phyloP scores from a whole-genome alignment of 2,113 vertebrate genomes.

The Percopsis transmontana region DNA sequence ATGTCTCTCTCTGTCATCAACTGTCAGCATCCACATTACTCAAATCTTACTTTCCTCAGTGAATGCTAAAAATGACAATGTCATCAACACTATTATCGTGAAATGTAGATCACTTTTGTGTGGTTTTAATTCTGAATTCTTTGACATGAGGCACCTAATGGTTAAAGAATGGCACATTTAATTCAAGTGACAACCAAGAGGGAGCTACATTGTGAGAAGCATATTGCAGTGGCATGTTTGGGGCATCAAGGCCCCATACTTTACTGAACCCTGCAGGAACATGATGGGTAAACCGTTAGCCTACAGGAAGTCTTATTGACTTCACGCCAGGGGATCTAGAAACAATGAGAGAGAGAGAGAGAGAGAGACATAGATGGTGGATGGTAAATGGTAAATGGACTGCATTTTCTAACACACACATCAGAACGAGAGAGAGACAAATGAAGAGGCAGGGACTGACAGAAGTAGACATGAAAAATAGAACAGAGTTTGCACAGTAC shows the following conservation, averaged over 20 bases:
- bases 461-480: too few species aligned
- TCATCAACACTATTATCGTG: too few species aligned
- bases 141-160: too few species aligned
- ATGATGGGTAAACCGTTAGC: conserved; percentile 44
- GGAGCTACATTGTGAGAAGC: conserved; percentile 38
- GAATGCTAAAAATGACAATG: too few species aligned
- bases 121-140: too few species aligned
- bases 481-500: too few species aligned
- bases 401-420: too few species aligned
- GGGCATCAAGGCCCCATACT: conserved; percentile 22
- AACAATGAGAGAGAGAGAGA: conserved; percentile 10
- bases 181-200: conserved; percentile 20
- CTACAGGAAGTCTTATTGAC: conserved; percentile 34
- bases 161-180: background rate
- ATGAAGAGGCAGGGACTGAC: background rate
- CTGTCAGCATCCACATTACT: too few species aligned
- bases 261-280: conserved; percentile 40
- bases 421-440: background rate
- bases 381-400: too few species aligned
- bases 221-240: conserved; percentile 11
- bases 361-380: background rate
- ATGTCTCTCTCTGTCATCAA: too few species aligned
- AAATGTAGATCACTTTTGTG: too few species aligned
- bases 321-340: conserved; percentile 37
- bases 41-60: too few species aligned